Conservation (phyloP, 30 jellyfish, hydroid and myxozoan species). For the Aurelia aurita complex sp. Pacific region DNA sequence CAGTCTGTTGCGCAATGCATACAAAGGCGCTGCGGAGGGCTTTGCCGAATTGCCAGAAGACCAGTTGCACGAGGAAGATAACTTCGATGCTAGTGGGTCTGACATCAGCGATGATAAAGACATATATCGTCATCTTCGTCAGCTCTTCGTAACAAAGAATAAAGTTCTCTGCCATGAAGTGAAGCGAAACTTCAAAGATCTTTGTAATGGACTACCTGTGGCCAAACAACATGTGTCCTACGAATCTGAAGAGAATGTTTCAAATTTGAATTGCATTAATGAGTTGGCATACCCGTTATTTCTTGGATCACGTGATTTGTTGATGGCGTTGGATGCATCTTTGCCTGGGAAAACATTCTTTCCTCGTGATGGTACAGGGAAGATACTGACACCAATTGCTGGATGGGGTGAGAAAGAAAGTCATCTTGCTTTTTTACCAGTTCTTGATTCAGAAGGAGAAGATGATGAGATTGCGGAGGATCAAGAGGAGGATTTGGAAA, state of each 20-base stretch:
- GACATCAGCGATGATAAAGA: constrained; percentile 13
- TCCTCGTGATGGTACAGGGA: constrained; percentile 60
- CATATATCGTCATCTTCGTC: constrained; percentile 80
- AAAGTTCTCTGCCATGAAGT: constrained; percentile 81
- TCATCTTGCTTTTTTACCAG: constrained; percentile 61
- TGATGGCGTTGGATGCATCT: constrained; percentile 77
- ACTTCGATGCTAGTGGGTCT: background rate
- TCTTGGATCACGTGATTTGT: constrained; percentile 70
- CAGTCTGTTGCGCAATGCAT: background rate
- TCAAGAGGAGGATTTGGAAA: constrained; percentile 7
- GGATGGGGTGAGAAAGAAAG: constrained; percentile 88
- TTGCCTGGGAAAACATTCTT: constrained; percentile 78
- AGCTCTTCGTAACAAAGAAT: constrained; percentile 83
- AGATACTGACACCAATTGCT: constrained; percentile 55
- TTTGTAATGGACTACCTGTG: constrained; percentile 57
- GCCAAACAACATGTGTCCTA: constrained; percentile 9
- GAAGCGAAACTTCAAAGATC: constrained; percentile 65
- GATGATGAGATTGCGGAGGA: constrained; percentile 52
- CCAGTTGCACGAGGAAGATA: constrained; percentile 7
- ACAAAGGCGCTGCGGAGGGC: background rate
- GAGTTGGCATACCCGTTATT: constrained; percentile 71
- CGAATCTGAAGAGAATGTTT: constrained; percentile 2
- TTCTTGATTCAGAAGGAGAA: constrained; percentile 56
- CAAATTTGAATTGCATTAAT: constrained; percentile 8
- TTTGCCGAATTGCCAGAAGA: background rate